These are phyloP conservation scores for Proterorhinus semilunaris DNA, from an alignment of 2,113 vertebrate genomes.

Conservation along the genomic window DNA sequence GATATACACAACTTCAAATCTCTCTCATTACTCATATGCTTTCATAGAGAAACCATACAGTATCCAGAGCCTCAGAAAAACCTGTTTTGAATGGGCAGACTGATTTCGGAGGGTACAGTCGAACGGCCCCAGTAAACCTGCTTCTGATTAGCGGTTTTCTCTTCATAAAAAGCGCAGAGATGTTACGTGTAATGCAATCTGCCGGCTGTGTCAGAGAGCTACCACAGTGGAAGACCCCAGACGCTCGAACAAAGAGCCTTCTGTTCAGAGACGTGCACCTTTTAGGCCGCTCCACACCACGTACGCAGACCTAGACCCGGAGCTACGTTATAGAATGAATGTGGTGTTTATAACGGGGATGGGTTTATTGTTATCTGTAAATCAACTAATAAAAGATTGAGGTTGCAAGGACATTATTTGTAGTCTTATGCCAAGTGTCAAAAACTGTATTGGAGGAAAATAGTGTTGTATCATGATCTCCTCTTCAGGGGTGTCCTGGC, in stretches of 20 bases:
- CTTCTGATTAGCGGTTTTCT: constrained; percentile 70
- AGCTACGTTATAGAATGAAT: constrained; percentile 33
- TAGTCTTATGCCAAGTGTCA: neutral
- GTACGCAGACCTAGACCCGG: constrained; percentile 27
- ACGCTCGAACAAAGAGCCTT: constrained; percentile 67
- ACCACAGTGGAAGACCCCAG: constrained; percentile 66
- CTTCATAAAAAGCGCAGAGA: constrained; percentile 64
- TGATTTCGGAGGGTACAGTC: constrained; percentile 57
- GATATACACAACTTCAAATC: constrained; percentile 52
- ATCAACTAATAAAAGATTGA: constrained; percentile 8
- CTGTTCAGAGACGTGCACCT: constrained; percentile 65
- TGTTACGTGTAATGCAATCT: constrained; percentile 75
- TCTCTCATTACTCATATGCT: constrained; percentile 31
- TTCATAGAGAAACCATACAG: constrained; percentile 37
- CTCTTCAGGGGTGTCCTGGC: no score
- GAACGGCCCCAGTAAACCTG: constrained; percentile 61
- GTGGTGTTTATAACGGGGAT: constrained; percentile 22
- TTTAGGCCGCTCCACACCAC: constrained; percentile 61
- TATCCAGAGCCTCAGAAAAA: constrained; percentile 48
- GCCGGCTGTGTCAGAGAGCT: constrained; percentile 63
- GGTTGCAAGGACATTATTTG: neutral
- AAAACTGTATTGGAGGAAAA: neutral
- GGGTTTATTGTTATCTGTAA: constrained; percentile 18
- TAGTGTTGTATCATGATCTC: no score
- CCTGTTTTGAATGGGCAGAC: constrained; percentile 63